Base-by-base conservation (phyloP, 2,888 invertebrate species). In the Trachelus iudaicus region DNA sequence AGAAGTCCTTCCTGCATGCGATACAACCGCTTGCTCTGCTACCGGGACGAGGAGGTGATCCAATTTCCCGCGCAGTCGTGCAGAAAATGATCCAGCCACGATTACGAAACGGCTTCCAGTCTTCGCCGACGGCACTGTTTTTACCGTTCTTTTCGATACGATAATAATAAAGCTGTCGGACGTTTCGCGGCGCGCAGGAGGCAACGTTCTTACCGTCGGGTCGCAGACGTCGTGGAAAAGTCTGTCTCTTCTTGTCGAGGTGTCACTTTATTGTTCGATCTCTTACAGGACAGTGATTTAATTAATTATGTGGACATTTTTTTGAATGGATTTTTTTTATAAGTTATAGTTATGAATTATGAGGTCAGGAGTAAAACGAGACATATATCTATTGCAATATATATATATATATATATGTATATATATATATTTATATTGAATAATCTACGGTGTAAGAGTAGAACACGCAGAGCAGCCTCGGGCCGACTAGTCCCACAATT, bases 31-130 rank as follows among this genome's bases (percentile, higher is more conserved):
- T 80, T 80, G 79, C 78, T 75, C 75, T 69, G 76, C n/a, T 30
- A 56, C 78, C 79, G 79, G 78, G 81, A 79, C 34, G 75, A 79
- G 86, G 85, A 88, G 90, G 88, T 91, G 91, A 91, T 91, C 91
- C 90, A 91, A 91, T 91, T 91, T 91, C 89, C 88, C 88, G 89
- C 81, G 89, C 91, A 90, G 90, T 91, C 91, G 91, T 91, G 91
- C 91, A 90, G 91, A 91, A 91, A 91, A 91, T 91, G 88, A 91
- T 91, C 88, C 87, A 83, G 84, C 86, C 85, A 85, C 89, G 89
- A 90, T 91, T 91, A 90, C 88, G 89, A 91, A 91, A 91, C 89
- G 88, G 89, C 90, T 90, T 89, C 90, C 87, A 90, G 89, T 90
- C 89, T 90, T 87, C 84, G 90, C 88, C 87, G 87, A 85, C 79